These are phyloP conservation scores for Trichomalopsis sarcophagae DNA, from an alignment of 1,140 invertebrate species.

Conservation along the genomic window DNA sequence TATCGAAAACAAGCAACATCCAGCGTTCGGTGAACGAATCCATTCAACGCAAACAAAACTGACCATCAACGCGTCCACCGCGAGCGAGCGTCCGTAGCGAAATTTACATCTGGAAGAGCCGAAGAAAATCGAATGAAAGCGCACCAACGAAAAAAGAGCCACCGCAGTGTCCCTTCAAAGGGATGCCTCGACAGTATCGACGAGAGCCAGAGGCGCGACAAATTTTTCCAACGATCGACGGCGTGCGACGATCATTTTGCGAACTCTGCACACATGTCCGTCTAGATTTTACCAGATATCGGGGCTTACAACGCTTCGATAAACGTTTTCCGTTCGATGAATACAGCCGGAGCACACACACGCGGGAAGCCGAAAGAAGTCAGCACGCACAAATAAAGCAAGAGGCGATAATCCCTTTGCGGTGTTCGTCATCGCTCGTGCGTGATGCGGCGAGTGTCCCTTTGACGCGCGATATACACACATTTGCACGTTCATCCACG, in stretches of 20 bases:
- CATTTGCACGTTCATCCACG: not conserved
- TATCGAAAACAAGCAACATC: too few relatives aligned
- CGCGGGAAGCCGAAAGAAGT: not conserved
- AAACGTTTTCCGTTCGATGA: constrained; percentile 9
- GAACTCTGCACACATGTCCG: not conserved
- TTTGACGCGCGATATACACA: not conserved
- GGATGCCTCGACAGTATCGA: not conserved
- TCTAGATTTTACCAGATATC: not conserved
- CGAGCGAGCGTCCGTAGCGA: constrained; percentile 6
- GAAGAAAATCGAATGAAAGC: constrained; percentile 31
- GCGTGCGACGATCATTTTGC: not conserved
- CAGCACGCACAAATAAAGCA: constrained; percentile 16
- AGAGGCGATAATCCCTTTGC: constrained; percentile 65
- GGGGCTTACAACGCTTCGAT: not conserved
- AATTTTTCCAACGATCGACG: constrained; percentile 7
- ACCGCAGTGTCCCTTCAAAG: not conserved
- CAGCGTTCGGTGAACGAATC: not conserved
- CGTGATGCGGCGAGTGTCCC: constrained; percentile 53
- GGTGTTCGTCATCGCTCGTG: constrained; percentile 54
- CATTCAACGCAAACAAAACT: not conserved
- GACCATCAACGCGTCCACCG: not conserved
- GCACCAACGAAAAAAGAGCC: constrained; percentile 23
- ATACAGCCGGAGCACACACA: not conserved
- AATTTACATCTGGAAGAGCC: constrained; percentile 18
- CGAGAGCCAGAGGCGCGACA: constrained; percentile 1